Evolutionary conservation across 1,140 invertebrate species (phyloP), one percentile per base, ranked within the genome.

Genomic region (Frieseomelitta varia): DNA sequence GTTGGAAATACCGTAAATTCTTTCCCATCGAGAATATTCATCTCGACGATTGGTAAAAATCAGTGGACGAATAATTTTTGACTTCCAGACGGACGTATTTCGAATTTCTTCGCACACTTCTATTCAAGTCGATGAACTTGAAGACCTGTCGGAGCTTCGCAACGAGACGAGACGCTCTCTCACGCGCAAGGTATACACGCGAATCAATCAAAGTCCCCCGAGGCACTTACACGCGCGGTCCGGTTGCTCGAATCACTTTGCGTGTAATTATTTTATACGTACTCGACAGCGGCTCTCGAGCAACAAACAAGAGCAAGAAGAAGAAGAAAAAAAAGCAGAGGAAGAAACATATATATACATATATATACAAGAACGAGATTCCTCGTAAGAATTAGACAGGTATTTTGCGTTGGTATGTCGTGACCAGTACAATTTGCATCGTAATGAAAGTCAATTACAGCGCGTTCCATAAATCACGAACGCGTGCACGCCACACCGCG

Each of bases 371-470:
- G 76, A 75, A 74, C 74, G 77, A 73, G 76, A 80, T 47, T 74
- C 61, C 58, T 56, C 72, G 77, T 81, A 80, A 80, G 81, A 86
- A 89, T 86, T 63, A 61, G 78, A 85, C 68, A 27, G 76, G 74
- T 61, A 81, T 78, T 89, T 86, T 67, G 63, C 84, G 53, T 83
- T 34, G 58, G 39, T 39, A 39, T 89, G 68, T 87, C 88, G 88
- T 89, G 88, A 86, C 78, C 87, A 39, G 27, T 63, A 85, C 88
- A 88, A 89, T 89, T 89, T 89, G 87, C 88, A 89, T 89, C 68
- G 77, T 89, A 89, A 89, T 86, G 88, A 68, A 81, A 89, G 88
- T 89, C 88, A 86, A 89, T 89, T 89, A 89, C 79, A 77, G 77
- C 85, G 80, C 82, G 88, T 75, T 86, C 68, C 81, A 77, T 88